Percentiles rank a stretch among this genome's conserved stretches.
Conservation (phyloP, 2,797 vertebrate species). For the Garrulus glandarius region DNA sequence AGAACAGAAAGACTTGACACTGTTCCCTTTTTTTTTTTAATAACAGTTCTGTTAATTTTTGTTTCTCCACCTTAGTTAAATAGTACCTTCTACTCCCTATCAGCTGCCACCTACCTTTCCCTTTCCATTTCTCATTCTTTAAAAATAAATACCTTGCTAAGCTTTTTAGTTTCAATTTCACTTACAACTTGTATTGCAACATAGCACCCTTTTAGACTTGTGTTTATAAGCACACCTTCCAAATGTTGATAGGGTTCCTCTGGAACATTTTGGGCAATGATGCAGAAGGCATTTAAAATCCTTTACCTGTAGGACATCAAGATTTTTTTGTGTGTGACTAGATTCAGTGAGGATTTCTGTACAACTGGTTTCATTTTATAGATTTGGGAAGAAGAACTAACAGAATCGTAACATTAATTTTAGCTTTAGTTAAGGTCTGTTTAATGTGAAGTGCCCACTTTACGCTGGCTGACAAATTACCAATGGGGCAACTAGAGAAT, state of each 20-base stretch:
- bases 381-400: conserved; percentile 21
- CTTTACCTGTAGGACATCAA: not conserved
- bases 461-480: conserved; percentile 67
- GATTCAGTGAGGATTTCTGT: not conserved
- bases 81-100: not conserved
- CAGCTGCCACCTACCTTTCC: not conserved
- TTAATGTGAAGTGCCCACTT: conserved; percentile 63
- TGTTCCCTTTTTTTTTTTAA: not conserved
- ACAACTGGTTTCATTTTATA: not conserved
- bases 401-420: conserved; percentile 50
- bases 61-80: not conserved
- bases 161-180: conserved; percentile 6
- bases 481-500: conserved; percentile 86
- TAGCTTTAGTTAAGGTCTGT: conserved; percentile 52
- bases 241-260: not conserved
- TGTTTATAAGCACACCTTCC: not conserved
- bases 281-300: not conserved
- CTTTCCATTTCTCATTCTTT: not conserved
- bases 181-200: not conserved
- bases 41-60: not conserved
- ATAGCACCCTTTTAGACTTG: not conserved
- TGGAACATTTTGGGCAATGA: not conserved
- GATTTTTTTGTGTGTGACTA: not conserved
- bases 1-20: not conserved
- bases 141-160: not conserved